These are phyloP conservation scores for Capitulum mitella DNA, from an alignment of 2,888 invertebrate genomes.

Conservation along the genomic window DNA sequence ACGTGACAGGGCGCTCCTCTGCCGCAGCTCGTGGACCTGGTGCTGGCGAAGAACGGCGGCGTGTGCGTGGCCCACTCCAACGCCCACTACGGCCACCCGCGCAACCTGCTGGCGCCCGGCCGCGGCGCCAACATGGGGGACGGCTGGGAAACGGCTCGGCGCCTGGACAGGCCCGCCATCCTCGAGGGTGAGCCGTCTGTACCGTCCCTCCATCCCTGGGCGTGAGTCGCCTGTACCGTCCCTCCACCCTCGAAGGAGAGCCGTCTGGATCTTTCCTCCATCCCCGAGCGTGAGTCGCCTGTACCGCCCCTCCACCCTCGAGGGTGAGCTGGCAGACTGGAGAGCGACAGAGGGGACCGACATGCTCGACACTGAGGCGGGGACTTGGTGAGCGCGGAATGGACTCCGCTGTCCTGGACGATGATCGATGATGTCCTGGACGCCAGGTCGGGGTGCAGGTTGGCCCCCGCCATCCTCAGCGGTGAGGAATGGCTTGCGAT, in stretches of 20 bases:
- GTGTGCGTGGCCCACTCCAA: constrained; percentile 54
- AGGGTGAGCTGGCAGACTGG: neutral
- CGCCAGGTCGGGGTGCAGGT: too few relatives aligned
- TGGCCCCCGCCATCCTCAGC: too few relatives aligned
- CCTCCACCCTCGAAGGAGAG: neutral
- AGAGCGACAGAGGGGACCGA: too few relatives aligned
- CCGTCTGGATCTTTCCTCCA: neutral
- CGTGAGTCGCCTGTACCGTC: too few relatives aligned
- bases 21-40: constrained; percentile 46
- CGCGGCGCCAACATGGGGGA: constrained; percentile 53
- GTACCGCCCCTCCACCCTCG: neutral
- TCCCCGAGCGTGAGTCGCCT: neutral
- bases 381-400: too few relatives aligned
- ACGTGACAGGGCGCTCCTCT: neutral
- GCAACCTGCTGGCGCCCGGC: constrained; percentile 53
- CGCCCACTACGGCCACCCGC: constrained; percentile 58
- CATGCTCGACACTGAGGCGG: too few relatives aligned
- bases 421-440: too few relatives aligned
- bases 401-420: too few relatives aligned
- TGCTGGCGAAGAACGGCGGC: constrained; percentile 52
- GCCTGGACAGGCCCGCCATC: constrained; percentile 54
- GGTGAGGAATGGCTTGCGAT: too few relatives aligned
- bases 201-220: too few relatives aligned
- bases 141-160: constrained; percentile 60
- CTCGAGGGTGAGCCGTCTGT: constrained; percentile 43